Percentiles rank a stretch among this genome's conserved stretches.
Evolutionary conservation across 2,888 invertebrate genomes (phyloP).

Genomic region (Tipula confusa): DNA sequence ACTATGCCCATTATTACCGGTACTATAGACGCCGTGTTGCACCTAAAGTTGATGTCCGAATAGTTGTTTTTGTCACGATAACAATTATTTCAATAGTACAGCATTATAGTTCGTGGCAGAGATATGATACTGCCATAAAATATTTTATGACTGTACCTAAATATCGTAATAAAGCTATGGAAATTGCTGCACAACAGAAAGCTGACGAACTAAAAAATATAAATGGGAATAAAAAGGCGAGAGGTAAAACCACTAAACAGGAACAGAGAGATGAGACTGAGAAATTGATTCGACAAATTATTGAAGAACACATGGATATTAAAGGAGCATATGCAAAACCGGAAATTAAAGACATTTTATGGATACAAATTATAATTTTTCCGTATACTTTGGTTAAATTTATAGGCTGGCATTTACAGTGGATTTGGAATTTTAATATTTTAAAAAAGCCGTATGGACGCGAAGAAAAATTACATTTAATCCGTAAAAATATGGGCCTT

Average conservation of each 20-base stretch:
- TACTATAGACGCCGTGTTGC: conserved; percentile 83
- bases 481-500: conserved; percentile 71
- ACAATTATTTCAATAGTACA: conserved; percentile 81
- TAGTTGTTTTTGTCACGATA: conserved; percentile 80
- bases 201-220: conserved; percentile 51
- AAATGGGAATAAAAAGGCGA: conserved; percentile 51
- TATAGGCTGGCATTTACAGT: conserved; percentile 68
- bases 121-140: conserved; percentile 78
- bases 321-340: conserved; percentile 90
- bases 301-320: conserved; percentile 91
- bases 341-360: conserved; percentile 68
- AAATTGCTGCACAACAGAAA: conserved; percentile 58
- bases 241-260: conserved; percentile 54
- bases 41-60: conserved; percentile 84
- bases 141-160: conserved; percentile 84
- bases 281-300: conserved; percentile 69
- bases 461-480: conserved; percentile 80
- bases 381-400: conserved; percentile 71
- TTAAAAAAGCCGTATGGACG: conserved; percentile 70
- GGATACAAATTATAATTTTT: conserved; percentile 75
- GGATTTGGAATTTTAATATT: conserved; percentile 78
- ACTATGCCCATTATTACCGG: conserved; percentile 85
- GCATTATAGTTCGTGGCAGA: conserved; percentile 72
- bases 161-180: conserved; percentile 75
- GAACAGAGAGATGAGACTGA: conserved; percentile 76